A percentile compares a stretch with the other conserved stretches of the same genome.
These are phyloP conservation scores for Gerris lacustris DNA, from an alignment of 2,888 invertebrate species.

Conservation along the genomic window DNA sequence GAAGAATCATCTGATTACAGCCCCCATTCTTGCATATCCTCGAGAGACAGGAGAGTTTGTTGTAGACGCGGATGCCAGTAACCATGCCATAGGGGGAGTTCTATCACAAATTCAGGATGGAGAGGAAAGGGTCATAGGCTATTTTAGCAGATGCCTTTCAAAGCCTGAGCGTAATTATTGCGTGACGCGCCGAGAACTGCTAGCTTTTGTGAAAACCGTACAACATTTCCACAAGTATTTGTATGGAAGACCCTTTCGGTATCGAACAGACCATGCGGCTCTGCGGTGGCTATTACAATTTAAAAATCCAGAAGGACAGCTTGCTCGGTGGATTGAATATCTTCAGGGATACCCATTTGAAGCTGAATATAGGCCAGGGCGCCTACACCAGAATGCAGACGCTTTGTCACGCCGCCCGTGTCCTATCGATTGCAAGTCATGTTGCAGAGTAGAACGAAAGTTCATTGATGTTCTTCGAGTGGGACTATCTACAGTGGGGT, in stretches of 20 bases:
- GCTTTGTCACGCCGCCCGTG: slow-evolving; percentile 28
- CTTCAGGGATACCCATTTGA: background rate
- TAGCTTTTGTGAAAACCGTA: background rate
- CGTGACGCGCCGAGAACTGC: background rate
- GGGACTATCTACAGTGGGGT: background rate
- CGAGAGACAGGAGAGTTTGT: background rate
- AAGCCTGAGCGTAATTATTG: background rate
- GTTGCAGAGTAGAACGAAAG: background rate
- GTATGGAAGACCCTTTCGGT: slow-evolving; percentile 6
- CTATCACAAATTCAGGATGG: background rate
- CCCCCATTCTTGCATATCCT: background rate
- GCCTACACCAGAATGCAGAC: slow-evolving; percentile 28
- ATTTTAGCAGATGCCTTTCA: background rate
- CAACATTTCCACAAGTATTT: slow-evolving; percentile 12
- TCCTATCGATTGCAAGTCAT: slow-evolving; percentile 13
- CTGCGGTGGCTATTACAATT: slow-evolving; percentile 7
- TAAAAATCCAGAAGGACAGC: slow-evolving; percentile 11
- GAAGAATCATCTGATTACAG: background rate
- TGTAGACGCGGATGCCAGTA: slow-evolving; percentile 9
- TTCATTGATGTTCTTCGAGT: background rate
- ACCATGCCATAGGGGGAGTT: background rate
- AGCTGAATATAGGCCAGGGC: slow-evolving; percentile 20
- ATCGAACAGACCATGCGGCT: background rate
- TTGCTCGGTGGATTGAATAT: slow-evolving; percentile 6
- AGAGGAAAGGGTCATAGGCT: background rate